Evolutionary conservation across 2,888 invertebrate genomes (phyloP).

Genomic region (Megastigmus dorsalis): DNA sequence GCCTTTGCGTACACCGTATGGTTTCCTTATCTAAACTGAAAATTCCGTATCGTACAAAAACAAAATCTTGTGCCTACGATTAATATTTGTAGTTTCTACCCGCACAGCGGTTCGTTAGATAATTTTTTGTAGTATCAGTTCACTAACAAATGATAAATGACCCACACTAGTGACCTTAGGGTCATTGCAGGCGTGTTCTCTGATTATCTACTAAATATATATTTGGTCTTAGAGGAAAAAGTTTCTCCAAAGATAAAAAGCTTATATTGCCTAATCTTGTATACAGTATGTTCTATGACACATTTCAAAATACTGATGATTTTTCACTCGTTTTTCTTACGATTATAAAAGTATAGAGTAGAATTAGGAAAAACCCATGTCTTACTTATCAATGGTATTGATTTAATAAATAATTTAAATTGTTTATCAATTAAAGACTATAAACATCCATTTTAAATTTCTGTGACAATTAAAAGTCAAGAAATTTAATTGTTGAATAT

Average conservation of each 20-base stretch:
- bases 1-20: neutral
- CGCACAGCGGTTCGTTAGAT: neutral
- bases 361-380: too few species aligned
- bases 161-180: slow-evolving; percentile 22
- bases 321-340: too few species aligned
- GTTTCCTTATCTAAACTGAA: slow-evolving; percentile 18
- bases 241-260: too few species aligned
- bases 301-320: too few species aligned
- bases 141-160: slow-evolving; percentile 19
- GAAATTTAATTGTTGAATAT: too few species aligned
- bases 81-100: neutral
- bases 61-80: neutral
- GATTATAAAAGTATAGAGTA: too few species aligned
- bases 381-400: neutral
- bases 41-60: neutral
- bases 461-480: too few species aligned
- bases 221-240: too few species aligned
- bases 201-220: too few species aligned
- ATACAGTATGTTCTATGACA: too few species aligned
- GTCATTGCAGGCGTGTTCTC: neutral
- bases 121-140: neutral
- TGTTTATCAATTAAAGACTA: neutral
- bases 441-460: too few species aligned
- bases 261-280: too few species aligned
- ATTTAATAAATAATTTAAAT: neutral